Base-by-base conservation (phyloP, 2,888 invertebrate genomes). In the Omphaloscelis lunosa region DNA sequence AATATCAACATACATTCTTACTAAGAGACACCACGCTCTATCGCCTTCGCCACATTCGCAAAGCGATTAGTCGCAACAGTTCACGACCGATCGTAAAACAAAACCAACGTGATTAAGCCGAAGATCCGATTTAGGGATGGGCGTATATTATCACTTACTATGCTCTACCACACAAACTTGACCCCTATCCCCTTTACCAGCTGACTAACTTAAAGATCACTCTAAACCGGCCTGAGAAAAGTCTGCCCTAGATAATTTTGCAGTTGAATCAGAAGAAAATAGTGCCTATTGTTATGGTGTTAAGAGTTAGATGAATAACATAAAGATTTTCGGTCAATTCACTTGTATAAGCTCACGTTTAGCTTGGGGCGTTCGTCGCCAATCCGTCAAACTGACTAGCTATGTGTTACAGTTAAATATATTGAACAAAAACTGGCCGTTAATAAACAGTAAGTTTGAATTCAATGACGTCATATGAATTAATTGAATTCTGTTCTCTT, bases 311-410 rank as follows among this genome's bases (percentile, higher is more conserved):
- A 4, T 68, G 1, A 39, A 7, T 41, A 20, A 51, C 17, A 17
- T 51, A n/a, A 23, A 68, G 27, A 29, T 12, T 68, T 69, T 65
- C 53, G 29, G 53, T 12, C 9, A 58, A 75, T 71, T 78, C 86
- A 81, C 81, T 75, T 84, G 83, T 83, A 74, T 79, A 75, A 79
- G 78, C 77, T 89, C 86, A 88, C 85, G 87, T 89, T 88, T 89
- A 82, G 90, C 90, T 88, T 74, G 82, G 85, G 91, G 91, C 89
- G 82, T 85, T 82, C 68, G 73, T 89, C 85, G 86, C 86, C 88
- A 90, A 93, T 93, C 91, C 88, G 92, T 93, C 93, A 93, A 90
- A 90, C 80, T 77, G 75, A 89, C 89, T 85, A 88, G 39, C 39
- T 76, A 65, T 72, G 62, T 67, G 73, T 72, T 72, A 84, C 79